Base-by-base conservation (phyloP, 2,113 vertebrate species). In the Eurystomus gularis region DNA sequence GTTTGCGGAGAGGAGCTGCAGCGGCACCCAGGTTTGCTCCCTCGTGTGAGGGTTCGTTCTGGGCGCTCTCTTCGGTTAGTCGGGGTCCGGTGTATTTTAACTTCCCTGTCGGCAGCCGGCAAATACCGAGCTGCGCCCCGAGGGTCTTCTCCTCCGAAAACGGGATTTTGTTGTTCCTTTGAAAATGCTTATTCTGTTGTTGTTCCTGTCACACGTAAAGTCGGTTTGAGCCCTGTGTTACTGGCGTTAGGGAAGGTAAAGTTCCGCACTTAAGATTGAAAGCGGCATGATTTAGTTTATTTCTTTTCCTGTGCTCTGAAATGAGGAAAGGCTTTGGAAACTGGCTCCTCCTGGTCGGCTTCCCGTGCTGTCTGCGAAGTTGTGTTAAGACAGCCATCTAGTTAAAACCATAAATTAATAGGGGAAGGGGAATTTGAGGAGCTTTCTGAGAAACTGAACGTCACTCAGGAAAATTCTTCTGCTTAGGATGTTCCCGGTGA, bases 221-320 rank as follows among this genome's bases (percentile, higher is more conserved):
- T 35, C 6, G 1, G 7, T 66, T 66, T 65, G 71, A 55, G 13
- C n/a, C n/a, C 0, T 20, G 16, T 15, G 14, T 66, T 55, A 7
- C 26, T 33, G 42, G 4, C 31, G 2, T 1, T 31, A 10, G 48
- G 48, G 29, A 46, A 61, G 11, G 28, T 39, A 3, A 93, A 81
- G 49, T 88, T 91, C 57, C 52, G 51, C 11, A 3, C 29, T 40
- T 11, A 11, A 7, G 3, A 8, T 23, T 21, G 55, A 16, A 31
- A 58, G 28, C 0, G 0, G 9, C 10, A 2, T 8, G 23, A 7
- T 44, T 46, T 44, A 25, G 17, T 55, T 84, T 0, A 7, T 44
- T 60, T 88, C 24, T 64, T 58, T 49, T 51, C 5, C 29, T 10
- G 19, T 19, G 20, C 68, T n/a, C 24, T 69, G 40, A 62, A 70